Evolutionary conservation across 2,113 vertebrate genomes (phyloP).

Genomic region (Carollia perspicillata): DNA sequence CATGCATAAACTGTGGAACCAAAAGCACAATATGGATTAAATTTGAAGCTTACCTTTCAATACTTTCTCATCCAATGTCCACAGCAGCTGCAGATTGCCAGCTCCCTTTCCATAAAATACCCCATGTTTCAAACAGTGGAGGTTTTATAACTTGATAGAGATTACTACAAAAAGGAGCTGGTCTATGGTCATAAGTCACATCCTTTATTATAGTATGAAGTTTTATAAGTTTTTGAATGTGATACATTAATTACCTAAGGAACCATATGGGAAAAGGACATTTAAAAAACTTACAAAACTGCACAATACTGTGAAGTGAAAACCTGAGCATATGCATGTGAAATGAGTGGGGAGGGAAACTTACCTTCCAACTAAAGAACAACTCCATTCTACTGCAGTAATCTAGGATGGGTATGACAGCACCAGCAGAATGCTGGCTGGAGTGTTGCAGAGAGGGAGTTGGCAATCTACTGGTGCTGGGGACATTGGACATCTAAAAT

Average conservation of each 20-base stretch:
- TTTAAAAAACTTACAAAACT: constrained; percentile 79
- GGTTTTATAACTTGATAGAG: constrained; percentile 65
- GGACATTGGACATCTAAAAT: constrained; percentile 81
- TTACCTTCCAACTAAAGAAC: constrained; percentile 81
- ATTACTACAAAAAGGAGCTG: constrained; percentile 82
- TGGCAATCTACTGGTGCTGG: constrained; percentile 81
- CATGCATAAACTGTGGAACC: constrained; percentile 29
- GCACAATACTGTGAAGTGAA: constrained; percentile 80
- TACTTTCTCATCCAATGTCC: constrained; percentile 81
- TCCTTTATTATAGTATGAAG: constrained; percentile 80
- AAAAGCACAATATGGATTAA: constrained; percentile 57
- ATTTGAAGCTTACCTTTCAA: constrained; percentile 79
- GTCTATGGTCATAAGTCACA: constrained; percentile 73
- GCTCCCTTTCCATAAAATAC: constrained; percentile 80
- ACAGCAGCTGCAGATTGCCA: constrained; percentile 83
- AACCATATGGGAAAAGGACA: constrained; percentile 72
- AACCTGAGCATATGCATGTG: constrained; percentile 52
- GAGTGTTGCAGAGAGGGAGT: constrained; percentile 79
- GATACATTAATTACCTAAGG: constrained; percentile 56
- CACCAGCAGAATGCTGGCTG: constrained; percentile 75
- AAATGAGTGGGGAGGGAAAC: constrained; percentile 70
- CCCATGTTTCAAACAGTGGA: constrained; percentile 63
- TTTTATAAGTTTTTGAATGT: constrained; percentile 79
- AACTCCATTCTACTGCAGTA: constrained; percentile 80
- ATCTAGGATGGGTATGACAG: constrained; percentile 77